Evolutionary conservation across 2,888 invertebrate species (phyloP).

Genomic region (Fabriciana adippe): DNA sequence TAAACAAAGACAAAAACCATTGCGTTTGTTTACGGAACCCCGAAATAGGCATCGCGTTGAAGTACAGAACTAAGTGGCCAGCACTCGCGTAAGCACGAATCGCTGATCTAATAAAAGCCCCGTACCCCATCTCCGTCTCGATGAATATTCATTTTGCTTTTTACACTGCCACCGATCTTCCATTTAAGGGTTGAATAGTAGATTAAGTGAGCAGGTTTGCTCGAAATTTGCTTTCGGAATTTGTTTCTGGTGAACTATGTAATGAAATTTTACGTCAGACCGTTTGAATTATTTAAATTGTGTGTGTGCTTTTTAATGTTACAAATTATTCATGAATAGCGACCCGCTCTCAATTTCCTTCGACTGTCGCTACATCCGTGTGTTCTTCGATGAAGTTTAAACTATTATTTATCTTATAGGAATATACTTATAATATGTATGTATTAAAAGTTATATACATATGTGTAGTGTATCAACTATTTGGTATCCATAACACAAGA

Average conservation of each 20-base stretch:
- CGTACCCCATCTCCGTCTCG: conserved; percentile 30
- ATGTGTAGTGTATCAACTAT: no score
- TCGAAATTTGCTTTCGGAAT: conserved; percentile 7
- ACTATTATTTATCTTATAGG: no score
- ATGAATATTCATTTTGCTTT: conserved; percentile 51
- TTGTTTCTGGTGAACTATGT: neutral
- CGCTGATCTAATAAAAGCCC: conserved; percentile 47
- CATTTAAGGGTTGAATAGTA: conserved; percentile 46
- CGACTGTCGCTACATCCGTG: no score
- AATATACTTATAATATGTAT: no score
- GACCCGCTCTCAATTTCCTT: no score
- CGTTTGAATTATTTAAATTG: conserved; percentile 2
- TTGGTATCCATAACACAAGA: no score
- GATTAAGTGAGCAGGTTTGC: conserved; percentile 39
- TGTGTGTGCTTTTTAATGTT: neutral
- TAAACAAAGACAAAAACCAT: neutral
- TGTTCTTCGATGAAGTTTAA: no score
- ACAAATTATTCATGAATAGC: no score
- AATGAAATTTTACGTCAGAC: neutral
- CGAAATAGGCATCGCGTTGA: neutral
- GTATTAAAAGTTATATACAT: no score
- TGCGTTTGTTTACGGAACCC: neutral
- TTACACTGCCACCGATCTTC: conserved; percentile 44
- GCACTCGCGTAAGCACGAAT: conserved; percentile 35
- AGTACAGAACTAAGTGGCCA: conserved; percentile 23